A percentile compares a stretch with the other conserved stretches of the same genome.
Evolutionary conservation across 2,797 vertebrate species (phyloP).

Genomic region (Spinibarbus caldwelli): DNA sequence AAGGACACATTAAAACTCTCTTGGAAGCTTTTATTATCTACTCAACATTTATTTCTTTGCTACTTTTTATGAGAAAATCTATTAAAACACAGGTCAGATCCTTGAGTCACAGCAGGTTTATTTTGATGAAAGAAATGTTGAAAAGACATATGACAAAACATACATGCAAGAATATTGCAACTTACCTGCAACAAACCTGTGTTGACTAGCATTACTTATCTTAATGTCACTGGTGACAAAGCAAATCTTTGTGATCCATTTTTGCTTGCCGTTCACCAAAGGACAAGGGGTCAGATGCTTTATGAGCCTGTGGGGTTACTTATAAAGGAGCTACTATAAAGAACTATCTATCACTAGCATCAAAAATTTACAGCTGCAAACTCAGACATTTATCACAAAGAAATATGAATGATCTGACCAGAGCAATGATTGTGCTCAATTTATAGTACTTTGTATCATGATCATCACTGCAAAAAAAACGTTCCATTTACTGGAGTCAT

Average conservation of each 20-base stretch:
- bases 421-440: background rate
- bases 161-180: background rate
- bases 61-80: background rate
- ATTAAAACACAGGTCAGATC: background rate
- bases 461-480: background rate
- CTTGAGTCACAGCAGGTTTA: background rate
- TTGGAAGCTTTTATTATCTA: background rate
- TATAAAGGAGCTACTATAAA: too few species aligned
- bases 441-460: background rate
- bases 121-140: background rate
- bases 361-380: background rate
- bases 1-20: background rate
- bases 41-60: background rate
- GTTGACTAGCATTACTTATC: background rate
- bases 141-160: background rate
- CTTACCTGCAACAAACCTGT: too few species aligned
- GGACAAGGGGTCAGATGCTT: too few species aligned
- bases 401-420: background rate
- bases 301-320: too few species aligned
- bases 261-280: too few species aligned
- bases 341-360: background rate
- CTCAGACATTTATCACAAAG: background rate
- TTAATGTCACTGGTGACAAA: background rate
- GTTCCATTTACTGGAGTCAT: background rate
- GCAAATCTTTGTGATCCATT: too few species aligned